Evolutionary conservation across 2,113 vertebrate species (phyloP), one percentile per base, ranked within the genome.

Genomic region (Ictidomys tridecemlineatus): DNA sequence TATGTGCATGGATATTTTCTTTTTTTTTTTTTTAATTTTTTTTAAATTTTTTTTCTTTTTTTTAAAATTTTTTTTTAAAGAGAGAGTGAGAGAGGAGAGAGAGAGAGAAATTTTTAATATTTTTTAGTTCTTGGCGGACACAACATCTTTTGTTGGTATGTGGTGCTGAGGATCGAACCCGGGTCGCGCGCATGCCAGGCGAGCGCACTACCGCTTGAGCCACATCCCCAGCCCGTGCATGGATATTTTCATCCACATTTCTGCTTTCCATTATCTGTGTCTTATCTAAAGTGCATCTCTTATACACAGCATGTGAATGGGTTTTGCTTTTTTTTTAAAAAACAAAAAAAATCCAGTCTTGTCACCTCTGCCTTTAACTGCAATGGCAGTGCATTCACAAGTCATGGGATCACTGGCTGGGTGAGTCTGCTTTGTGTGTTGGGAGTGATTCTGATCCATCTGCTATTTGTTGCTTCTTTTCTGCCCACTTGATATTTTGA

Each of bases 401-500:
- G 94, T 76, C 82, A 74, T 61, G 8, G 69, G 94, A 48, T 87
- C 34, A 51, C 39, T 83, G 48, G 22, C 48, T 86, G 37, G 24
- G 20, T 74, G 74, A 45, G 45, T 37, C 20, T 82, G 58, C 1
- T 76, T 39, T 3, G 45, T 94, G 22, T 17, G 17, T 4, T 1
- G 13, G 48, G 2, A 12, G 70, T 9, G 11, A 2, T 48, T 37
- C 20, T 70, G 3, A 61, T 51, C 77, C 67, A 67, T 77, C 30
- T 79, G 2, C 16, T 53, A 65, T 61, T 85, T 90, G 11, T 17
- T 90, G 24, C 20, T 58, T 16, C 12, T 82, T 93, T 90, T 74
- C 30, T n/a, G 48, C 69, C 80, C 69, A 42, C 18, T 70, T 39
- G 70, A 92, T 88, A 94, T 18, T 87, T 83, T 86, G 67, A 86